Conservation (phyloP, 1,140 invertebrate species). For the Monomorium pharaonis region DNA sequence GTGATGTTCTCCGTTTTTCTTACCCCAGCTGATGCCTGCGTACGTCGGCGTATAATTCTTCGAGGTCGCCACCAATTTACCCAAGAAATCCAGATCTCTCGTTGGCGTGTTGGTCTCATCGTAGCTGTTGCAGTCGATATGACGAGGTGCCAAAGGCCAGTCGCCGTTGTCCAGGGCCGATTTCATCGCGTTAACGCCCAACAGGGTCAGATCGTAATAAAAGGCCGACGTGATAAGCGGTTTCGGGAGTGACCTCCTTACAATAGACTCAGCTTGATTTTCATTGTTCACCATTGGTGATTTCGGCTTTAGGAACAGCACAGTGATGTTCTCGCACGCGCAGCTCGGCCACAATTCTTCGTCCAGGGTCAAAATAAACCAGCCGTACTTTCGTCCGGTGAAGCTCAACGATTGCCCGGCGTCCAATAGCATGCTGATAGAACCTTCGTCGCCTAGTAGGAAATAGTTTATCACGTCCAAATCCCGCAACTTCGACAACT, state of each 20-base stretch:
- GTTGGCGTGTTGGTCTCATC: slow-evolving; percentile 89
- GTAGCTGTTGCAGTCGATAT: slow-evolving; percentile 91
- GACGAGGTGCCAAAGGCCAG: slow-evolving; percentile 89
- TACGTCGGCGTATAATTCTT: slow-evolving; percentile 74
- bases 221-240: slow-evolving; percentile 88
- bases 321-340: slow-evolving; percentile 75
- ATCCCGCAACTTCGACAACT: slow-evolving; percentile 90
- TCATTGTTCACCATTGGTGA: background rate
- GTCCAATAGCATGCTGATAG: slow-evolving; percentile 90
- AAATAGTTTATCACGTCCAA: slow-evolving; percentile 96
- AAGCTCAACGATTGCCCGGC: slow-evolving; percentile 77
- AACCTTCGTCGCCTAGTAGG: slow-evolving; percentile 89
- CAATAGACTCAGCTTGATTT: background rate
- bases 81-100: slow-evolving; percentile 87
- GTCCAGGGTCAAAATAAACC: slow-evolving; percentile 87
- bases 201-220: slow-evolving; percentile 93
- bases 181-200: slow-evolving; percentile 91
- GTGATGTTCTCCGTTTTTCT: slow-evolving; percentile 77
- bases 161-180: slow-evolving; percentile 87
- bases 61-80: slow-evolving; percentile 80
- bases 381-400: slow-evolving; percentile 86
- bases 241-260: slow-evolving; percentile 60
- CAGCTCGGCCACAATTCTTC: slow-evolving; percentile 80
- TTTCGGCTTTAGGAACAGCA: slow-evolving; percentile 77
- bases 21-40: slow-evolving; percentile 78